These are phyloP conservation scores for Galbula dea DNA, from an alignment of 2,113 vertebrate species.

Conservation along the genomic window DNA sequence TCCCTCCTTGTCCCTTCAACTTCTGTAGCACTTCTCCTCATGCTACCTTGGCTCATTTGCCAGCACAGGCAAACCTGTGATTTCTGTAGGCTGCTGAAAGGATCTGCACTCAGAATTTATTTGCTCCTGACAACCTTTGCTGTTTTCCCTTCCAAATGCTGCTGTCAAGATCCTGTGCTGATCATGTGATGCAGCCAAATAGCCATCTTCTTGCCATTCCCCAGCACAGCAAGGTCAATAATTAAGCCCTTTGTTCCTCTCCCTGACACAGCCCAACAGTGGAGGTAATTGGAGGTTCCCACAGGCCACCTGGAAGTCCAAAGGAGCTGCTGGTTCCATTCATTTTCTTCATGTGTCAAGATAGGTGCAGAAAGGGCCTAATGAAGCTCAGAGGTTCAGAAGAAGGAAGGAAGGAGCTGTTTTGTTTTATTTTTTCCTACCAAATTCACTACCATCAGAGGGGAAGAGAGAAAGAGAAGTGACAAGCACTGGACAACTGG, in stretches of 20 bases:
- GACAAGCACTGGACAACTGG: background rate
- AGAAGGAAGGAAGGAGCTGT: too few relatives aligned
- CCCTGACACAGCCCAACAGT: background rate
- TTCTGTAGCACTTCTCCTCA: background rate
- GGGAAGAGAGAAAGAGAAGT: background rate
- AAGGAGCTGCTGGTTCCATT: background rate
- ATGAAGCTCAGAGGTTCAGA: conserved; percentile 4
- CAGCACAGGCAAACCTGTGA: background rate
- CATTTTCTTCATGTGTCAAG: conserved; percentile 13
- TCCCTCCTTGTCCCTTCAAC: background rate
- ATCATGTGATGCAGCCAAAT: background rate
- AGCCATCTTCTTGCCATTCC: background rate
- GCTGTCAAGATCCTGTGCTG: background rate
- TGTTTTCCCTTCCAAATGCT: background rate
- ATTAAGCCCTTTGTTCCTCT: conserved; percentile 28
- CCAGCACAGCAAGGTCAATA: conserved; percentile 17
- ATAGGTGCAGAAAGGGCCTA: conserved; percentile 37
- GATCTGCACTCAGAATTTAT: background rate
- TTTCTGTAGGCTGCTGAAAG: background rate
- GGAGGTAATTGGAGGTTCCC: background rate
- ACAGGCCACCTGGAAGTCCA: background rate
- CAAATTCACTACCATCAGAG: background rate
- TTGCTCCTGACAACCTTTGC: background rate
- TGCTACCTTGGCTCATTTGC: background rate
- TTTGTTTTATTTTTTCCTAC: too few relatives aligned